Conservation (phyloP, 2,797 vertebrate species). For the Enteromius mattozi region DNA sequence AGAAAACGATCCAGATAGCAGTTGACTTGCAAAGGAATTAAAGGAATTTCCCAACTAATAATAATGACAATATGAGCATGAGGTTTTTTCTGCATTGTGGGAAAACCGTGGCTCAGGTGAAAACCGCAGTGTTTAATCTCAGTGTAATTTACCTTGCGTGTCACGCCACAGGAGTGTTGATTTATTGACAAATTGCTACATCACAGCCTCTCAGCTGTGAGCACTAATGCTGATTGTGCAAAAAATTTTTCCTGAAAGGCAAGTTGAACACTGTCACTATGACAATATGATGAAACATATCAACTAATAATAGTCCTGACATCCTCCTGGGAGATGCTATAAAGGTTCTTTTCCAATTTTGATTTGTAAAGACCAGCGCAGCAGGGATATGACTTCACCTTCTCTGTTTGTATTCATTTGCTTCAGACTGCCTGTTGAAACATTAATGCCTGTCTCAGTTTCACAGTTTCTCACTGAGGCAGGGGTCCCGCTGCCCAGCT, state of each 20-base stretch:
- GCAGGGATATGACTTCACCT: conserved; percentile 39
- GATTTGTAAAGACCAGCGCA: conserved; percentile 36
- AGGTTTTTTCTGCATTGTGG: background rate
- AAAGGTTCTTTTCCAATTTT: conserved; percentile 50
- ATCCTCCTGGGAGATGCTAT: conserved; percentile 6
- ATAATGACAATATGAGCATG: background rate
- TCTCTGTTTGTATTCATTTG: conserved; percentile 51
- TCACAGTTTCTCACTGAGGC: conserved; percentile 44
- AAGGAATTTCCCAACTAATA: background rate
- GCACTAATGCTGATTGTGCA: conserved; percentile 19
- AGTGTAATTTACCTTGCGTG: background rate
- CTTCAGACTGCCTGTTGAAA: conserved; percentile 51
- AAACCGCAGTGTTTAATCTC: background rate
- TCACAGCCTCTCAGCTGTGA: background rate
- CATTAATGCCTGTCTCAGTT: conserved; percentile 51
- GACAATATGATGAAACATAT: conserved; percentile 19
- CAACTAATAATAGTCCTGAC: conserved; percentile 28
- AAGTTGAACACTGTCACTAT: conserved; percentile 13
- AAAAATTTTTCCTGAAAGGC: background rate
- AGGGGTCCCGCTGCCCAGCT: conserved; percentile 48
- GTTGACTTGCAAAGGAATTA: background rate
- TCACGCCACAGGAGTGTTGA: background rate
- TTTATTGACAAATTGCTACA: conserved; percentile 38
- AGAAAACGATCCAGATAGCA: background rate
- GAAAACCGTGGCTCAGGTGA: background rate